These are phyloP conservation scores for Blastomussa wellsi DNA, from an alignment of 92 coral and sea anemone genomes.

Conservation along the genomic window DNA sequence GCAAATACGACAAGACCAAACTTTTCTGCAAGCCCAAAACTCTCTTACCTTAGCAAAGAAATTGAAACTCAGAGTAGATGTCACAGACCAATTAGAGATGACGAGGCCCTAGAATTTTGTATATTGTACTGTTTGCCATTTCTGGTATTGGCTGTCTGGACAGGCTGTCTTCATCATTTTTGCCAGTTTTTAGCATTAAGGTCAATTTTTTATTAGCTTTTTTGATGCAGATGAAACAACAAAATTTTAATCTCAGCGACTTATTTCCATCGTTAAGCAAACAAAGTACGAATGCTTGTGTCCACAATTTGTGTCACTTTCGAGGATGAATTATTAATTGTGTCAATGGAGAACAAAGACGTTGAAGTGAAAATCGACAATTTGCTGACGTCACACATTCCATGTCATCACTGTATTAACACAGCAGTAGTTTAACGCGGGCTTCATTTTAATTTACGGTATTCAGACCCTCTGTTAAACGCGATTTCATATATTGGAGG, in stretches of 20 bases:
- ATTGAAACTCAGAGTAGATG: no score
- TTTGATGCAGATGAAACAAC: not conserved
- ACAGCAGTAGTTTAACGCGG: not conserved
- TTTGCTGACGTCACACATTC: slow-evolving; percentile 41
- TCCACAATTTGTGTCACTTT: not conserved
- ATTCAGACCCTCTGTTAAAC: not conserved
- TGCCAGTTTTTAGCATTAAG: not conserved
- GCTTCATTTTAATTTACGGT: not conserved
- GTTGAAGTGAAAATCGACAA: slow-evolving; percentile 13
- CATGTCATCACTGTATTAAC: not conserved
- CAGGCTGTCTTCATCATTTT: not conserved
- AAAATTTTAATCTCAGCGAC: not conserved
- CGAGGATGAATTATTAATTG: slow-evolving; percentile 25
- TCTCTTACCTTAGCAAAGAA: no score
- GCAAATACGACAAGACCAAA: no score
- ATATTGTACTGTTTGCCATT: not conserved
- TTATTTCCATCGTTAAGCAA: not conserved
- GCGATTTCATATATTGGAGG: not conserved
- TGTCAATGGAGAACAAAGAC: slow-evolving; percentile 4
- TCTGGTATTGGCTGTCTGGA: not conserved
- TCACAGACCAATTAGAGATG: no score
- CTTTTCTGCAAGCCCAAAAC: no score
- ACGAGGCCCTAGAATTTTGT: no score
- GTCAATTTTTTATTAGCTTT: not conserved
- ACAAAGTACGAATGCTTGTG: not conserved